Base-by-base conservation (phyloP, 2,888 invertebrate genomes). In the Leptopilina syphax region DNA sequence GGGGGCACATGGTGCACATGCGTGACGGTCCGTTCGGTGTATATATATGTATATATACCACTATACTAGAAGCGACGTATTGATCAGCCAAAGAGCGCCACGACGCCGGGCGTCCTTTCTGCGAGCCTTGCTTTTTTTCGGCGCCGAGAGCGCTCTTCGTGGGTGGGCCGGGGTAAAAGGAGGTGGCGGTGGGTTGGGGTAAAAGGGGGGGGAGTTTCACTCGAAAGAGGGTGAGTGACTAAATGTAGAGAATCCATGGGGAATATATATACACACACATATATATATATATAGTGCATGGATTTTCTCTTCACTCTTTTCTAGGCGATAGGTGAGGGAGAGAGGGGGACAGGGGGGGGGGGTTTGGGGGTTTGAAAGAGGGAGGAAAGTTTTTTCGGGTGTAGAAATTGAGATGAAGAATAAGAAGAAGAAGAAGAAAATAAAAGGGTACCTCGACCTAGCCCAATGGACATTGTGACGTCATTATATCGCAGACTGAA, bases 31-130 rank as follows among this genome's bases (percentile, higher is more conserved):
- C 91, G 89, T 89, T 85, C 88, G 34, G 91, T 90, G 90, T 91
- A 86, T 84, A 91, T 47, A 7, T 10, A 47, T 10, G 4, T 34
- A 34, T 47, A 47, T 47, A 47, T 47, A 47, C 8, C 8, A 1
- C 47, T 47, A 10, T 47, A 10, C 90, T 34, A 34, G 90, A 90
- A 90, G 91, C 90, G 91, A 91, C 89, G 91, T 91, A 91, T 91
- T 91, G 91, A 91, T 91, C 91, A 91, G 91, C 91, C 89, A 90
- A 91, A 91, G 91, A 91, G 91, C 91, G 91, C 91, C 90, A 90
- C 91, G 90, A 91, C 91, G 91, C 90, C 91, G 89, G 90, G 90
- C 90, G 90, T 91, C 90, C 91, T 91, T 91, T 91, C 89, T 89
- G 90, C 89, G 91, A 91, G 91, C 90, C 90, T 91, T 90, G 90